Percentiles rank a stretch among this genome's conserved stretches.
Evolutionary conservation across 2,113 vertebrate genomes (phyloP).

Genomic region (Calyptomena viridis): DNA sequence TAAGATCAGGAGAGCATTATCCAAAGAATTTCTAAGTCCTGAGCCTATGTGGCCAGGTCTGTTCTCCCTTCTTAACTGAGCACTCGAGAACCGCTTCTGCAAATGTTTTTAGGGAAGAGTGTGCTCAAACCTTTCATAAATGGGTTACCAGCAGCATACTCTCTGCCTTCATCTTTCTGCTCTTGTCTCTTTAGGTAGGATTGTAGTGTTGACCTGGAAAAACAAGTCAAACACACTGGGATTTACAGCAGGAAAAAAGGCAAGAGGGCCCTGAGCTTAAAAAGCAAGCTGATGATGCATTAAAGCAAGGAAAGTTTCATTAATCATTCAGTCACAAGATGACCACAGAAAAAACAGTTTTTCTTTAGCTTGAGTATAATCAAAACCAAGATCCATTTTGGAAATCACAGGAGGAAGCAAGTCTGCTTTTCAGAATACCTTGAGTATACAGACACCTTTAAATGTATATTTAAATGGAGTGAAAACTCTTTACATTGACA

Average conservation of each 20-base stretch:
- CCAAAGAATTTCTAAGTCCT: neutral
- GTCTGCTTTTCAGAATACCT: neutral
- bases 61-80: neutral
- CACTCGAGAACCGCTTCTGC: neutral
- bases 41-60: neutral
- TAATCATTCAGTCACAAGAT: neutral
- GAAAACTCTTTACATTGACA: neutral
- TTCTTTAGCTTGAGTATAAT: neutral
- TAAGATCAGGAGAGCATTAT: neutral
- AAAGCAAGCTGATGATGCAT: neutral
- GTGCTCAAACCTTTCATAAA: conserved; percentile 83
- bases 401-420: neutral
- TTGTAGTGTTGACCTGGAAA: conserved; percentile 86
- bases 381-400: neutral
- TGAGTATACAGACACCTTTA: neutral
- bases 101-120: neutral
- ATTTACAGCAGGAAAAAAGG: neutral
- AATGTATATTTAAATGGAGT: neutral
- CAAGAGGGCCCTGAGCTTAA: neutral
- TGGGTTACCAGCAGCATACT: conserved; percentile 71
- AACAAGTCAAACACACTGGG: neutral
- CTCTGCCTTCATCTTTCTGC: conserved; percentile 40
- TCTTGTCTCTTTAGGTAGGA: conserved; percentile 87
- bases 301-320: neutral
- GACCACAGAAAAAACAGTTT: neutral